phyloP scores from a whole-genome alignment of 1,140 invertebrate genomes.

The Liolophura sinensis region DNA sequence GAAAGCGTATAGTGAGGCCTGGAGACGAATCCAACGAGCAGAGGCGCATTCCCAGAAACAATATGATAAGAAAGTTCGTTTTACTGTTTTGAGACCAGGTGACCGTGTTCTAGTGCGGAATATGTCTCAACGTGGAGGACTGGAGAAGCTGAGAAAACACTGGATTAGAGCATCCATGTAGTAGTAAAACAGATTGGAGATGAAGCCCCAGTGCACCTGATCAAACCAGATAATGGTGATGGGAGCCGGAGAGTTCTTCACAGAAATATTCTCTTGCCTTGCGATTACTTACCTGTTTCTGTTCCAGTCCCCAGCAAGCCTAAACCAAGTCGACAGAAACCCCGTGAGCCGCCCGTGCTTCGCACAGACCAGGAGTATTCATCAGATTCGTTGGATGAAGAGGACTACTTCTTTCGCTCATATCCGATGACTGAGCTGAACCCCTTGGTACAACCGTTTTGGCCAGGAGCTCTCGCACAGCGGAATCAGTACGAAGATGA shows the following conservation, averaged over 20 bases:
- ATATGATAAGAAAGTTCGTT: conserved; percentile 4
- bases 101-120: conserved; percentile 18
- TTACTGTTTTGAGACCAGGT: conserved; percentile 4
- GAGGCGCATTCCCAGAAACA: neutral
- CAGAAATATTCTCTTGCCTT: conserved; percentile 12
- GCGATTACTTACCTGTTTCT: too few species aligned
- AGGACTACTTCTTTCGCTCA: too few species aligned
- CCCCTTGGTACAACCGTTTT: too few species aligned
- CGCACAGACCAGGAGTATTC: too few species aligned
- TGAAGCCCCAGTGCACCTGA: conserved; percentile 23
- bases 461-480: too few species aligned
- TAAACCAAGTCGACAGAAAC: too few species aligned
- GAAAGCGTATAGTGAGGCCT: conserved; percentile 10
- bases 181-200: conserved; percentile 10
- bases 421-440: too few species aligned
- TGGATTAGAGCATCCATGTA: conserved; percentile 16
- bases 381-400: too few species aligned
- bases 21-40: neutral
- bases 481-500: too few species aligned
- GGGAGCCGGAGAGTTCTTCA: conserved; percentile 12
- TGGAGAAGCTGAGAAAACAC: conserved; percentile 4
- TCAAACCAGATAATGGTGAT: conserved; percentile 9
- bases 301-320: too few species aligned
- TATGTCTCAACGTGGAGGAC: conserved; percentile 6
- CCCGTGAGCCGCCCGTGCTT: too few species aligned